Conservation (phyloP, 2,888 invertebrate species). For the Calameuta idolon region DNA sequence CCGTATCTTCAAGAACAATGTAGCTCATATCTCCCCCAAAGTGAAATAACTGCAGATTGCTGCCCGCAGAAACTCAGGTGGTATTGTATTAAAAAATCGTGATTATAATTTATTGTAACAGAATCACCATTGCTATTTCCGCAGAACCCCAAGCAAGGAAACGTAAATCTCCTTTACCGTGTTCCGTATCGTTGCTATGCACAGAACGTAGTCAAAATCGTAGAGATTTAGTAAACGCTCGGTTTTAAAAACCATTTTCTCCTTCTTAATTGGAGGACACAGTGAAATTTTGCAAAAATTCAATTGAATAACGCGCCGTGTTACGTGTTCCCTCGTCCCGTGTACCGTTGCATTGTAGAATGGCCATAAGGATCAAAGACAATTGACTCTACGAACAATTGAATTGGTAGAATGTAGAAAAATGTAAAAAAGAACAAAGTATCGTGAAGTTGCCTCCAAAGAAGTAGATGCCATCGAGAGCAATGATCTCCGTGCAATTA, state of each 20-base stretch:
- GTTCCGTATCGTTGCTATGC: no score
- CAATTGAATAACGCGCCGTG: no score
- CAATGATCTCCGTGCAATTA: slow-evolving; percentile 29
- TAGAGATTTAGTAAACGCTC: no score
- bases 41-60: not conserved
- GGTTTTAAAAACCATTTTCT: no score
- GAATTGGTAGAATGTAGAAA: slow-evolving; percentile 38
- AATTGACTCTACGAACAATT: slow-evolving; percentile 45
- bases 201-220: no score
- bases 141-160: not conserved
- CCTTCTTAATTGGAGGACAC: no score
- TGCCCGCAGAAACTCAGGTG: not conserved
- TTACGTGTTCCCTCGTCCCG: no score
- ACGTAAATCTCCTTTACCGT: not conserved
- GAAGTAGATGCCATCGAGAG: slow-evolving; percentile 18
- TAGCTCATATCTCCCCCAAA: not conserved
- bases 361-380: slow-evolving; percentile 16
- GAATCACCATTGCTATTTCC: not conserved
- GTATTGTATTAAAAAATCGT: not conserved
- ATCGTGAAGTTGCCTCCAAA: not conserved
- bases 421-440: not conserved
- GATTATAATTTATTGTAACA: not conserved
- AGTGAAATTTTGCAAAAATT: no score
- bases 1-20: not conserved
- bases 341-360: no score